These are phyloP conservation scores for Andrena cerasifolii DNA, from an alignment of 1,140 invertebrate species.

Conservation along the genomic window DNA sequence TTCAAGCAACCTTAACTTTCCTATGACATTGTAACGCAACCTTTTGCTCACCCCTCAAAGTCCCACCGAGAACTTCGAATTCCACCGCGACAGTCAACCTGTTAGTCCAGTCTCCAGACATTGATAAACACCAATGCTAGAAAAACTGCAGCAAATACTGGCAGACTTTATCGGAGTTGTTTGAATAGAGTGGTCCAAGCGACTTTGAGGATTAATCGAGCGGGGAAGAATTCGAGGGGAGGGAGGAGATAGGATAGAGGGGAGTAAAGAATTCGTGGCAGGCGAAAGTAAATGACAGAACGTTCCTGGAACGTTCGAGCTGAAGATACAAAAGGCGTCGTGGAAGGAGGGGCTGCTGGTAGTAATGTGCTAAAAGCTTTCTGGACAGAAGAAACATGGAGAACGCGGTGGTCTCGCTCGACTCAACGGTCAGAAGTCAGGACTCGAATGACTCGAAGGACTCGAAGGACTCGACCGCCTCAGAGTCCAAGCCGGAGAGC, in stretches of 20 bases:
- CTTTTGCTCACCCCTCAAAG: too few relatives aligned
- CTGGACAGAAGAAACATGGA: slow-evolving; percentile 43
- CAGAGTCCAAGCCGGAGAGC: slow-evolving; percentile 73
- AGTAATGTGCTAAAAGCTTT: slow-evolving; percentile 15
- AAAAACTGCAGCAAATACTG: too few relatives aligned
- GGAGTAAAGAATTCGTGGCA: not conserved
- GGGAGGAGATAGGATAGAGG: not conserved
- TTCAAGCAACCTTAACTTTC: too few relatives aligned
- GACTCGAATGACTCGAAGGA: slow-evolving; percentile 77
- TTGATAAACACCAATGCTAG: not conserved
- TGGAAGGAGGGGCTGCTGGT: not conserved
- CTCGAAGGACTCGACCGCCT: slow-evolving; percentile 70
- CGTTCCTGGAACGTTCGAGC: not conserved
- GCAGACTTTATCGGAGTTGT: not conserved
- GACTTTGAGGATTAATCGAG: not conserved
- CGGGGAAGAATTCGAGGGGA: not conserved
- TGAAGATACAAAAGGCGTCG: not conserved
- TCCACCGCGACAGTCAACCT: too few relatives aligned
- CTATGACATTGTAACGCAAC: too few relatives aligned
- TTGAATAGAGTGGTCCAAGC: not conserved
- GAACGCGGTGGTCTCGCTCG: slow-evolving; percentile 66
- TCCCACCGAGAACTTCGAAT: too few relatives aligned
- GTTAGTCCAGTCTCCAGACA: not conserved
- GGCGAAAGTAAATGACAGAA: not conserved
- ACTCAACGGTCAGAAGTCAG: slow-evolving; percentile 79